These are phyloP conservation scores for Mimumesa dahlbomi DNA, from an alignment of 2,888 invertebrate genomes.

Conservation along the genomic window DNA sequence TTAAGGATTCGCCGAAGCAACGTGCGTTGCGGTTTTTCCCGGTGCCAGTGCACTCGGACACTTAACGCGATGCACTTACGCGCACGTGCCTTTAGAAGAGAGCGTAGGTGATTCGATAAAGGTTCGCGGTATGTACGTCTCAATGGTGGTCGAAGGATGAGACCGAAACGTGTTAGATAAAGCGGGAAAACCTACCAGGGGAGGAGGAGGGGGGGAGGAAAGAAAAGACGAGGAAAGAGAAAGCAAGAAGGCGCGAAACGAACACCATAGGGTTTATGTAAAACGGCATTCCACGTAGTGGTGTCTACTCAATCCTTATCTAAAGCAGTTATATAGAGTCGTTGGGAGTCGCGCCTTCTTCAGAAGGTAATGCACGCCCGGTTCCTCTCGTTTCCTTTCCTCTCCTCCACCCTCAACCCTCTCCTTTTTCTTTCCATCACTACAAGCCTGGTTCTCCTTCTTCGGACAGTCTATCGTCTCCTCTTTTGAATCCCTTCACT, in stretches of 20 bases:
- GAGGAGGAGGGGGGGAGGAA: not conserved
- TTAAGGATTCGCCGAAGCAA: conserved; percentile 17
- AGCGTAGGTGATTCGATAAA: conserved; percentile 61
- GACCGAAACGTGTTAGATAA: conserved; percentile 16
- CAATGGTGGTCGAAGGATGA: conserved; percentile 53
- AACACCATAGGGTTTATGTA: conserved; percentile 62
- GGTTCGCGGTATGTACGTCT: conserved; percentile 45
- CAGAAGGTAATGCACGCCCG: conserved; percentile 73
- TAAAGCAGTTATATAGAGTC: conserved; percentile 74
- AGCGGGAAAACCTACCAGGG: not conserved
- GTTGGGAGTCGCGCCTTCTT: conserved; percentile 74
- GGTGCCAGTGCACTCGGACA: conserved; percentile 29
- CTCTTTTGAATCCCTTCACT: conserved; percentile 34
- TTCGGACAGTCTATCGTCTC: conserved; percentile 40
- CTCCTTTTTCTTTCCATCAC: no score
- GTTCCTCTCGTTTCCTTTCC: conserved; percentile 38
- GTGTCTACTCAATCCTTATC: conserved; percentile 75
- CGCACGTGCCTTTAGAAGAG: conserved; percentile 50
- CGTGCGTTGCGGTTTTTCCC: not conserved
- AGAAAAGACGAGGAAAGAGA: not conserved
- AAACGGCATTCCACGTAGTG: conserved; percentile 73
- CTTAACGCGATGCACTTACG: conserved; percentile 57
- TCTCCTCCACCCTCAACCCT: conserved; percentile 20
- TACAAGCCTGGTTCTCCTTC: conserved; percentile 34
- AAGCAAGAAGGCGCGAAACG: conserved; percentile 38